These are phyloP conservation scores for Opisthocomus hoazin DNA, from an alignment of 2,113 vertebrate species.

Conservation along the genomic window DNA sequence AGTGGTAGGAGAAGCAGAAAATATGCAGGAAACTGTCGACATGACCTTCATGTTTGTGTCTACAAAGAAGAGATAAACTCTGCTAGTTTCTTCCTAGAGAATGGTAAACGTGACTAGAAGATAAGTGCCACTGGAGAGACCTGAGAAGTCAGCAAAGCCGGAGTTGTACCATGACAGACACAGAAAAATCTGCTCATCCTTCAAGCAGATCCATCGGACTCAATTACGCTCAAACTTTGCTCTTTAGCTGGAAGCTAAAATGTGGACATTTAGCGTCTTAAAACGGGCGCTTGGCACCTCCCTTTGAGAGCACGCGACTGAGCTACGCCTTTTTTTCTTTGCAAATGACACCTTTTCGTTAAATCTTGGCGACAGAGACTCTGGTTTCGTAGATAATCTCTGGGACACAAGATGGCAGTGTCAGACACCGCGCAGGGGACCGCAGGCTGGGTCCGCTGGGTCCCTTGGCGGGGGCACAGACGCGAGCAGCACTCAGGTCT, in stretches of 20 bases:
- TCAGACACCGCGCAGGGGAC: not conserved
- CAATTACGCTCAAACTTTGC: not conserved
- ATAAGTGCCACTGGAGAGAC: not conserved
- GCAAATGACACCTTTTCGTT: not conserved
- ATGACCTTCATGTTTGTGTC: not conserved
- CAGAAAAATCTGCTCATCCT: not conserved
- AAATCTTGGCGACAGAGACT: not conserved
- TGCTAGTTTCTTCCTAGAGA: not conserved
- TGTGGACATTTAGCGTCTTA: not conserved
- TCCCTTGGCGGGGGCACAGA: not conserved
- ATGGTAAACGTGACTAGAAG: not conserved
- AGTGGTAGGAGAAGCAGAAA: not conserved
- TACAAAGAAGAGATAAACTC: not conserved
- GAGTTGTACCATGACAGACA: not conserved
- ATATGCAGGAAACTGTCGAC: not conserved
- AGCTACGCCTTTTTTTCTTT: not conserved
- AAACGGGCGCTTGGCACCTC: not conserved
- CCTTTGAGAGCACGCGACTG: not conserved
- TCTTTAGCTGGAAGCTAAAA: not conserved
- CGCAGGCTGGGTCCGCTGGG: not conserved
- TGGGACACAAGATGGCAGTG: conserved; percentile 40
- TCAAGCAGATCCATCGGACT: not conserved
- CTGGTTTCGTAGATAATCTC: not conserved
- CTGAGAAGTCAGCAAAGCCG: not conserved
- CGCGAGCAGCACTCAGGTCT: not conserved